Percentiles rank a stretch among this genome's conserved stretches.
Conservation (phyloP, 2,888 invertebrate genomes). For the Penaeus monodon region DNA sequence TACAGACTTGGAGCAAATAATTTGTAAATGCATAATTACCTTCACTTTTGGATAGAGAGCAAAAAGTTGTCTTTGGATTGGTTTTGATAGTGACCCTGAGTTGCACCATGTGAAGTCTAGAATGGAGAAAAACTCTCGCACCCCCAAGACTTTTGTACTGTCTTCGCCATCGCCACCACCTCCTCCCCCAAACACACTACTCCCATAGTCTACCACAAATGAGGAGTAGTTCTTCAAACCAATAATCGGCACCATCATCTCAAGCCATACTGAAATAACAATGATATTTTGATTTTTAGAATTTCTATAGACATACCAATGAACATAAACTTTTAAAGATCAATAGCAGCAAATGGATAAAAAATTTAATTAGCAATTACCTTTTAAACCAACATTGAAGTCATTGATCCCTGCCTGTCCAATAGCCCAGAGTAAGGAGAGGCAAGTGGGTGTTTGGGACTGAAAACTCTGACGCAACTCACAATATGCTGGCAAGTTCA, state of each 20-base stretch:
- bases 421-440: conserved; percentile 53
- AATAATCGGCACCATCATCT: conserved; percentile 54
- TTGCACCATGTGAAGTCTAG: conserved; percentile 57
- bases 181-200: conserved; percentile 43
- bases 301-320: too few species aligned
- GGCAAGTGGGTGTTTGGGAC: conserved; percentile 51
- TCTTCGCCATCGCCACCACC: conserved; percentile 37
- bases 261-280: conserved; percentile 50
- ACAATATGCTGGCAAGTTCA: conserved; percentile 47
- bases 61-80: conserved; percentile 52
- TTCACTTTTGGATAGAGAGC: conserved; percentile 58
- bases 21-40: conserved; percentile 5
- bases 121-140: conserved; percentile 53
- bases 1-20: not conserved
- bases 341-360: not conserved
- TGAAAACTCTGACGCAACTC: conserved; percentile 45
- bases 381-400: conserved; percentile 45
- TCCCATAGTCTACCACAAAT: conserved; percentile 54
- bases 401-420: conserved; percentile 47
- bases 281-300: too few species aligned
- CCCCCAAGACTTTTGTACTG: conserved; percentile 47
- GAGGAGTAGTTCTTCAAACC: conserved; percentile 59
- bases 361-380: conserved; percentile 3
- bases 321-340: not conserved
- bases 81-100: conserved; percentile 45